These are phyloP conservation scores for Periparus ater DNA, from an alignment of 2,797 vertebrate species.

Conservation along the genomic window DNA sequence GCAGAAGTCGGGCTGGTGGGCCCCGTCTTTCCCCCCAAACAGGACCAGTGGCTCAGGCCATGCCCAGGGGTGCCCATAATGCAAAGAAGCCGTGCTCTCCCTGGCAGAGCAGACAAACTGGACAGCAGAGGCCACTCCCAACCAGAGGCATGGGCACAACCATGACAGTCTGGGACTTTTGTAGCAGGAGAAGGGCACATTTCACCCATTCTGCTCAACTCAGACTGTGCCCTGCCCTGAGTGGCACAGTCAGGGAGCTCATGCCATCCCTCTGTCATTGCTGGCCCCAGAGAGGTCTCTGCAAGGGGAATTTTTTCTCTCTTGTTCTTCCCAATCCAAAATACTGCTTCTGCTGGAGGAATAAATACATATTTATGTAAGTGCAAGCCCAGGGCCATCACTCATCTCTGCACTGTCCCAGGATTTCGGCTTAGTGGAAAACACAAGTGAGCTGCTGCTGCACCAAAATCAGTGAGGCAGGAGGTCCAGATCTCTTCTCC, in stretches of 20 bases:
- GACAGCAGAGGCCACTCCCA: background rate
- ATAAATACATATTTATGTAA: background rate
- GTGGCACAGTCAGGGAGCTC: background rate
- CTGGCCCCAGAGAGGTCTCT: background rate
- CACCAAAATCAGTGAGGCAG: background rate
- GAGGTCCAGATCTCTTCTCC: background rate
- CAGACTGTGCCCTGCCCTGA: background rate
- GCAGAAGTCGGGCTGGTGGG: background rate
- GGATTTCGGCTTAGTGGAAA: background rate
- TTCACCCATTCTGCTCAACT: accelerated
- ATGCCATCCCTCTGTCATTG: too few relatives aligned
- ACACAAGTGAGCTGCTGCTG: background rate
- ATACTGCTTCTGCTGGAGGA: background rate
- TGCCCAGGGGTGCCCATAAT: accelerated
- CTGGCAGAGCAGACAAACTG: background rate
- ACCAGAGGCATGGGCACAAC: accelerated
- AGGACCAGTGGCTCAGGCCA: background rate
- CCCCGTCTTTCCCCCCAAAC: background rate
- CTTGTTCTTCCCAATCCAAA: background rate
- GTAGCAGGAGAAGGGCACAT: background rate
- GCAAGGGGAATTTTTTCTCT: background rate
- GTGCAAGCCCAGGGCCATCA: too few relatives aligned
- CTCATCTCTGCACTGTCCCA: background rate
- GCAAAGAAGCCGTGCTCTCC: background rate
- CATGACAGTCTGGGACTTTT: background rate